phyloP scores from a whole-genome alignment of 2,888 invertebrate genomes.

The Pollenia angustigena region DNA sequence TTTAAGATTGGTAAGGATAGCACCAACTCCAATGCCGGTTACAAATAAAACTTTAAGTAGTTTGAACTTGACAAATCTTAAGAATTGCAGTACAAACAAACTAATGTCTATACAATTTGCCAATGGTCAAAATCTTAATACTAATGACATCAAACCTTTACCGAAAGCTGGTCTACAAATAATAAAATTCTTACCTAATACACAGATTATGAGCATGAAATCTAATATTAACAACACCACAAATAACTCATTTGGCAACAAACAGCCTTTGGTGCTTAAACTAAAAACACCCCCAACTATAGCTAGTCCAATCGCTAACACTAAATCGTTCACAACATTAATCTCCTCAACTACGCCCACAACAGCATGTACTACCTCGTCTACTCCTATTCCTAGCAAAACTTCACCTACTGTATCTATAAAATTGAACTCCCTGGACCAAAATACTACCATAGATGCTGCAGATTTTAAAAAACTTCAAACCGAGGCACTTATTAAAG shows the following conservation, averaged over 20 bases:
- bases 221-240: constrained; percentile 11
- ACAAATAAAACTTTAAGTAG: constrained; percentile 13
- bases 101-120: constrained; percentile 41
- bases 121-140: constrained; percentile 7
- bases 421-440: constrained; percentile 41
- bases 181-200: constrained; percentile 65
- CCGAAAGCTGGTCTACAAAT: constrained; percentile 63
- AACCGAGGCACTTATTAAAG: constrained; percentile 60
- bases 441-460: constrained; percentile 62
- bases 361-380: neutral
- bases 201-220: constrained; percentile 34
- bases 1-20: constrained; percentile 50
- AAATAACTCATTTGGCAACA: constrained; percentile 5
- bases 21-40: constrained; percentile 12
- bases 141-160: constrained; percentile 39
- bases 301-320: neutral
- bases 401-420: constrained; percentile 33
- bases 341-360: neutral
- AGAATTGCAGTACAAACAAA: neutral
- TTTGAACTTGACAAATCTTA: constrained; percentile 15
- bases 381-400: neutral
- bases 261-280: constrained; percentile 17
- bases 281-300: neutral
- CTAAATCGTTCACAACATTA: neutral
- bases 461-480: constrained; percentile 64